Evolutionary conservation across 2,797 vertebrate genomes (phyloP).

Genomic region (Octomys mimax): DNA sequence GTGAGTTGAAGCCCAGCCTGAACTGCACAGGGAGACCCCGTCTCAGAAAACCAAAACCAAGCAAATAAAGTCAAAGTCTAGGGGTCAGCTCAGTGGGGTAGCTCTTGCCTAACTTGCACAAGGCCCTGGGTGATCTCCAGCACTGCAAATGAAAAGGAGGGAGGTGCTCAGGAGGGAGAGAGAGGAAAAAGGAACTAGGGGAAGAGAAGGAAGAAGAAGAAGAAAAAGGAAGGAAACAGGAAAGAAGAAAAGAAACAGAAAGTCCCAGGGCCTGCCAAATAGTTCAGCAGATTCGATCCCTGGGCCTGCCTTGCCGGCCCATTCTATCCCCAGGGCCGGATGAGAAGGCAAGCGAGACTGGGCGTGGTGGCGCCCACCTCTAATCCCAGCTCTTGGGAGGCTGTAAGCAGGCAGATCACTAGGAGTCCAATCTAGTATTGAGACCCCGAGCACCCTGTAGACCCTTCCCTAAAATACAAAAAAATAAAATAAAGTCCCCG

Average conservation of each 20-base stretch:
- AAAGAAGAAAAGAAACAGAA: neutral
- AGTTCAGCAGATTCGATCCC: no score
- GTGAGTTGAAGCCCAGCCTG: neutral
- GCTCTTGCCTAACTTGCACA: neutral
- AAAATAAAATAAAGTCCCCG: neutral
- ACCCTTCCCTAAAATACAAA: neutral
- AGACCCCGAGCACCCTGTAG: neutral
- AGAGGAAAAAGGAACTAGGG: neutral
- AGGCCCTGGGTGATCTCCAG: neutral
- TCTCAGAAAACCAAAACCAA: neutral
- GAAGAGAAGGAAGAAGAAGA: neutral
- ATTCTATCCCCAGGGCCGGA: no score
- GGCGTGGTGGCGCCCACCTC: no score
- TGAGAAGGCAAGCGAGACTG: no score
- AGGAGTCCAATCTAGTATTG: no score
- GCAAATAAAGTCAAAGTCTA: neutral
- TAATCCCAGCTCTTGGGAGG: no score
- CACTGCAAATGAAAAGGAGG: neutral
- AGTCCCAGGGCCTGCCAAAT: no score
- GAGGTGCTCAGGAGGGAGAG: neutral
- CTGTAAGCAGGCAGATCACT: no score
- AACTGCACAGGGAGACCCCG: neutral
- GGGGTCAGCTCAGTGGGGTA: neutral
- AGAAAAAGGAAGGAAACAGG: neutral
- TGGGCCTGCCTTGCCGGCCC: no score